These are phyloP conservation scores for Eublepharis macularius DNA, from an alignment of 2,113 vertebrate genomes.

Conservation along the genomic window DNA sequence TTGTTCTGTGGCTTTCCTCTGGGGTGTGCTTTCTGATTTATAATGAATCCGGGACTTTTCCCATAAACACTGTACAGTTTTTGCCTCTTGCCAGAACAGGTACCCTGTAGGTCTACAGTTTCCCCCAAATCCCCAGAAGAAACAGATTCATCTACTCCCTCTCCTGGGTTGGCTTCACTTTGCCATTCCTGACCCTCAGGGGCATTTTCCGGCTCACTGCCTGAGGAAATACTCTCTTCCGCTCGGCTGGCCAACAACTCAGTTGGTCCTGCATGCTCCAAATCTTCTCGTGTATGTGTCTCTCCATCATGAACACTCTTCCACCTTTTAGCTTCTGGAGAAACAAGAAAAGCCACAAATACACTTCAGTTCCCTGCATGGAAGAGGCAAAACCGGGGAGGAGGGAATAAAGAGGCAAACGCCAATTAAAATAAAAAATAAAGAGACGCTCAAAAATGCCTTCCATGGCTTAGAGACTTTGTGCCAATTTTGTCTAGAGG, in stretches of 20 bases:
- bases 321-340: not conserved
- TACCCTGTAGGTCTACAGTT: not conserved
- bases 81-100: not conserved
- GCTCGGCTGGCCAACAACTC: not conserved
- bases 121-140: not conserved
- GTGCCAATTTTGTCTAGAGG: no score
- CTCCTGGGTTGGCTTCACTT: not conserved
- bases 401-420: no score
- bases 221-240: not conserved
- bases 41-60: not conserved
- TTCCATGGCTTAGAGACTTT: no score
- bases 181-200: not conserved
- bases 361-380: not conserved
- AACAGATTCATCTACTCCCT: not conserved
- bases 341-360: not conserved
- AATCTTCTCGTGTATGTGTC: not conserved
- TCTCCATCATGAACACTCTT: no score
- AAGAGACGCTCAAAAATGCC: no score
- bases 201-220: not conserved
- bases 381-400: no score
- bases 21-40: conserved; percentile 10
- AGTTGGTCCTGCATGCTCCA: not conserved
- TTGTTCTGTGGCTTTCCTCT: not conserved
- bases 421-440: no score
- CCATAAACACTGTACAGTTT: not conserved